Base-by-base conservation (phyloP, 2,113 vertebrate species). In the Clinocottus analis region DNA sequence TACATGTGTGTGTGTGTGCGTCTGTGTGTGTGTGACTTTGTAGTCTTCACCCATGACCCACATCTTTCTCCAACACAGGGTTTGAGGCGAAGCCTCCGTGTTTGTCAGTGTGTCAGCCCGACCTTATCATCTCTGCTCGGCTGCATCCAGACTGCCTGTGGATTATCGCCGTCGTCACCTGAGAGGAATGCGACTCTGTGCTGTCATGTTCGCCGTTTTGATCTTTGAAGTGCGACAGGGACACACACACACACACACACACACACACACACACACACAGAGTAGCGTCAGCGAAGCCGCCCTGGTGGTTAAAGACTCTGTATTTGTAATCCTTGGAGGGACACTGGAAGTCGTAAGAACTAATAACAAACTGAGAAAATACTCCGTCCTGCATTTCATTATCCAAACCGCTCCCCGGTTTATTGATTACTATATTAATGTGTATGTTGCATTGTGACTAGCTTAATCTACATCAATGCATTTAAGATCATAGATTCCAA, bases 81-180 rank as follows among this genome's bases (percentile, higher is more conserved):
- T 80, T 86, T 66, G 90, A 90, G 84, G 86, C 89, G 80, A 85
- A 73, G 84, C 66, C 61, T n/a, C n/a, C 45, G 76, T 74, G 43
- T 55, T 79, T 88, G 83, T 87, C 85, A 80, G 82, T 79, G 86
- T 87, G 86, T 89, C 88, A 79, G 77, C 83, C 69, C 72, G 56
- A 58, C 63, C 83, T 70, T 58, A 83, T 89, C 90, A 82, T 77
- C 66, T 79, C 25, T 21, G 39, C 87, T 84, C 14, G 49, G 67
- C 58, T 87, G 83, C 53, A 65, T 75, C 75, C 77, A 76, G 67
- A 60, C 85, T 45, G 82, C 75, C 72, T 64, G 77, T 65, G 82
- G 86, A 90, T 91, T 87, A 92, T 79, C 65, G 8, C 74, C 74
- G 77, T 77, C 87, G 70, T 90, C 86, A 90, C 84, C 84, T 88